Percentiles rank a stretch among this genome's conserved stretches.
Evolutionary conservation across 2,797 vertebrate genomes (phyloP).

Genomic region (Aeoliscus strigatus): DNA sequence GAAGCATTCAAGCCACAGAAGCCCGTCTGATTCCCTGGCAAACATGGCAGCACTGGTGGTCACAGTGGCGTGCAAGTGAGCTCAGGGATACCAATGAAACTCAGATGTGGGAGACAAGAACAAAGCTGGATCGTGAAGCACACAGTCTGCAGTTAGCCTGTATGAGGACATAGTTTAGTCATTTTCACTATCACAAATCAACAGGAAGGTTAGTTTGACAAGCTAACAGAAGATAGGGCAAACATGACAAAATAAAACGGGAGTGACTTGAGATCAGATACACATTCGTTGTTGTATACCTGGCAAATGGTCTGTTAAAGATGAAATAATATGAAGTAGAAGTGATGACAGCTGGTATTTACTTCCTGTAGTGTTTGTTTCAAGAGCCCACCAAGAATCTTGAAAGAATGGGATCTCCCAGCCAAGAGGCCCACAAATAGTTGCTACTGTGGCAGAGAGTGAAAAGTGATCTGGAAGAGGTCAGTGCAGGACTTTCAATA

Average conservation of each 20-base stretch:
- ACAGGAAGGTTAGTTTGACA: neutral
- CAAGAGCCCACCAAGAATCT: too few species aligned
- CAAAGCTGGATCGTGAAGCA: slow-evolving; percentile 8
- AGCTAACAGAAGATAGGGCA: neutral
- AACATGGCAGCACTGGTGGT: slow-evolving; percentile 53
- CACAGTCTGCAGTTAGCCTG: slow-evolving; percentile 12
- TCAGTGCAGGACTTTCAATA: slow-evolving; percentile 33
- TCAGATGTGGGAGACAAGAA: slow-evolving; percentile 29
- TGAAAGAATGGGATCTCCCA: slow-evolving; percentile 13
- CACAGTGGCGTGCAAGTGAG: slow-evolving; percentile 40
- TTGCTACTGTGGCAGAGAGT: slow-evolving; percentile 32
- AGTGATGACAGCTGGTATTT: too few species aligned
- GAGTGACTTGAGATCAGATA: too few species aligned
- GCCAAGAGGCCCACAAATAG: slow-evolving; percentile 30
- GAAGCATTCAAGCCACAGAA: slow-evolving; percentile 37
- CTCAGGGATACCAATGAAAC: slow-evolving; percentile 36
- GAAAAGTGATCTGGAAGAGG: slow-evolving; percentile 56
- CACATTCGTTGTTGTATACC: too few species aligned
- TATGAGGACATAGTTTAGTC: slow-evolving; percentile 10
- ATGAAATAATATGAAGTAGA: too few species aligned
- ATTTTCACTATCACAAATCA: slow-evolving; percentile 18
- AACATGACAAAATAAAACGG: neutral
- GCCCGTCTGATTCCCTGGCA: slow-evolving; percentile 50
- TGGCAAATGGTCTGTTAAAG: too few species aligned
- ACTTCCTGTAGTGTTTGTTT: too few species aligned